phyloP scores from a whole-genome alignment of 2,797 vertebrate species.

The Oreochromis mossambicus region DNA sequence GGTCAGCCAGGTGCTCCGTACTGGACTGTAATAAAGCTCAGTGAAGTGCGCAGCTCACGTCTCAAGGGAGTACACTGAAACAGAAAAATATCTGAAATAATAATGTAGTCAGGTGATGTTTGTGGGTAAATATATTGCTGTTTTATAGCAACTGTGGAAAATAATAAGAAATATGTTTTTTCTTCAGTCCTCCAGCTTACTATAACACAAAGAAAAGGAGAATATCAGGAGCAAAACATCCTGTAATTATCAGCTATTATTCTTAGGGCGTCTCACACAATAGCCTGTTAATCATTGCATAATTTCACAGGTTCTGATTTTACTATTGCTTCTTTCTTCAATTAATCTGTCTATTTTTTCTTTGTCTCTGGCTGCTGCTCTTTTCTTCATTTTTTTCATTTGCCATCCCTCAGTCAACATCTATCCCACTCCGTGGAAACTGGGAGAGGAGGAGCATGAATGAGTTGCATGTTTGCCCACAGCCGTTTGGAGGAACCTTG shows the following conservation, averaged over 20 bases:
- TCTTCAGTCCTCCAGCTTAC: background rate
- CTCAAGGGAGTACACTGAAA: background rate
- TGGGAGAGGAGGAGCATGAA: background rate
- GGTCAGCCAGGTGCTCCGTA: slow-evolving; percentile 20
- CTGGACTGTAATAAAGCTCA: slow-evolving; percentile 36
- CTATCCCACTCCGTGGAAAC: background rate
- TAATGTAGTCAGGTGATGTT: background rate
- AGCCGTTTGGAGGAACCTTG: slow-evolving; percentile 32
- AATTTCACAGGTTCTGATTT: background rate
- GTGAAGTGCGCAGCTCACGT: background rate
- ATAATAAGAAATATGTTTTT: background rate
- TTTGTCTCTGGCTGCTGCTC: background rate
- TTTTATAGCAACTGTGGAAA: background rate
- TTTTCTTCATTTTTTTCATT: background rate
- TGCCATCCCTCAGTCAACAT: background rate
- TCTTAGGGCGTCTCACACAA: background rate
- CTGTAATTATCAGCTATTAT: background rate
- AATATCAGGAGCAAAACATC: background rate
- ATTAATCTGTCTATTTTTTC: slow-evolving; percentile 11
- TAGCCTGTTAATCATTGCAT: background rate
- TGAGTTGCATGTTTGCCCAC: slow-evolving; percentile 25
- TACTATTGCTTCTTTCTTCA: background rate
- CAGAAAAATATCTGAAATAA: background rate
- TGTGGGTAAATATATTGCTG: background rate
- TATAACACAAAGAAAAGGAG: background rate